Base-by-base conservation (phyloP, 2,113 vertebrate species). In the Hyperopisus bebe region DNA sequence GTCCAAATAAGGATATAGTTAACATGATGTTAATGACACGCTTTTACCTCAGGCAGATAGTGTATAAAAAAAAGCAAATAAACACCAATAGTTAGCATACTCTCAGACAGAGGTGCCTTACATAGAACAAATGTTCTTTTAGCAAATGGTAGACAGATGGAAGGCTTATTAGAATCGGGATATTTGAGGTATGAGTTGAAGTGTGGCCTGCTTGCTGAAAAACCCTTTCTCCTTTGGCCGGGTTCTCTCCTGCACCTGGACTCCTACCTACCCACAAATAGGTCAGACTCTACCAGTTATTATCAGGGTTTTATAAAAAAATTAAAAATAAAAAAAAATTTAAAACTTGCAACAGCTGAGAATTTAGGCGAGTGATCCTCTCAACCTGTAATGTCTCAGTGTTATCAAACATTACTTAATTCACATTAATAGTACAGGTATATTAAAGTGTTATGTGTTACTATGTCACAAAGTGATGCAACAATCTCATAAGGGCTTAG, bases 121-220 rank as follows among this genome's bases (percentile, higher is more conserved):
- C 10, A n/a, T 9, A n/a, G 46, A 85, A 46, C 39, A 48, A 85
- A 85, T 85, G 82, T 85, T 85, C 82, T 48, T 47, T 85, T 48
- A 85, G 82, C 17, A 85, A 24, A 85, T 85, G 44, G 82, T 48
- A 85, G 82, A 85, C 82, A 85, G 82, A 85, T 85, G 82, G 9
- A 85, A 39, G 47, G 82, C 82, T 47, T 48, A 47, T 85, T 85
- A 85, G 44, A 24, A 44, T 48, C 42, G 48, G 82, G 82, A 44
- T 48, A 48, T 44, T 27, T 47, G 82, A 85, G 82, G 17, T 47
- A 44, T 48, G 44, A 85, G 13, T 27, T 85, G 42, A 48, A 24
- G 11, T 13, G n/a, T 46, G 7, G 46, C 42, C 1, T n/a, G 39
- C 82, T 84, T 39, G 80, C 42, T 3, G 35, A 42, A 17, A 83